Evolutionary conservation across 2,797 vertebrate species (phyloP), one percentile per base, ranked within the genome.

Genomic region (Sternarchorhynchus goeldii): DNA sequence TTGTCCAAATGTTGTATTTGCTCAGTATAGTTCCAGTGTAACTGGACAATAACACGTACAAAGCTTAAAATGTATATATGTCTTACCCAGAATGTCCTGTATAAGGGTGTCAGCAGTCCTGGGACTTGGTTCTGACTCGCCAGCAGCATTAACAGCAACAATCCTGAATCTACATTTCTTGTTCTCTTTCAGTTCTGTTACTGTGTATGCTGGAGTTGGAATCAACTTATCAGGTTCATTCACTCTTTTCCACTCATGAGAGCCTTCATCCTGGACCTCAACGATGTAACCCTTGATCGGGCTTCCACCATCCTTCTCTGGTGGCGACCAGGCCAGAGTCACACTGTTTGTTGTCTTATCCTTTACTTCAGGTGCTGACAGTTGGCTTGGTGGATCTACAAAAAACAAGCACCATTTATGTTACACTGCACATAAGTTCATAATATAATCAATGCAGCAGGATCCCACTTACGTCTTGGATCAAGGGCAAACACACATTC

Each of bases 251-350:
- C 98, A 99, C 16, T 97, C 96, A 36, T 89, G 87, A 83, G 88
- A 93, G 72, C 96, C 98, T 87, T 99, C 97, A 87, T 98, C 96
- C 31, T 99, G 97, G 85, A 96, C 94, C 92, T 99, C 97, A 76
- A 99, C 91, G 84, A 99, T 94, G 87, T 99, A 99, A 34, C 97
- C 98, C 88, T 95, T 97, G 77, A 99, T 86, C 14, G 96, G 97
- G 88, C 95, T 97, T 53, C 96, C 93, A 0, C 98, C 97, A 73
- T 99, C 96, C 91, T 91, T 95, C 76, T 95, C 95, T 31, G 98
- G 98, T 67, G 95, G 95, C 79, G 89, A 95, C 98, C 98, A 99
- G 16, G 82, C 87, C 59, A 99, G 93, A 0, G 94, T 94, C 84
- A 99, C 88, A 58, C 94, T 96, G 88, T 89, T 94, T 87, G 95